A percentile compares a stretch with the other conserved stretches of the same genome.
Evolutionary conservation across 2,113 vertebrate species (phyloP).

Genomic region (Protobothrops mucrosquamatus): DNA sequence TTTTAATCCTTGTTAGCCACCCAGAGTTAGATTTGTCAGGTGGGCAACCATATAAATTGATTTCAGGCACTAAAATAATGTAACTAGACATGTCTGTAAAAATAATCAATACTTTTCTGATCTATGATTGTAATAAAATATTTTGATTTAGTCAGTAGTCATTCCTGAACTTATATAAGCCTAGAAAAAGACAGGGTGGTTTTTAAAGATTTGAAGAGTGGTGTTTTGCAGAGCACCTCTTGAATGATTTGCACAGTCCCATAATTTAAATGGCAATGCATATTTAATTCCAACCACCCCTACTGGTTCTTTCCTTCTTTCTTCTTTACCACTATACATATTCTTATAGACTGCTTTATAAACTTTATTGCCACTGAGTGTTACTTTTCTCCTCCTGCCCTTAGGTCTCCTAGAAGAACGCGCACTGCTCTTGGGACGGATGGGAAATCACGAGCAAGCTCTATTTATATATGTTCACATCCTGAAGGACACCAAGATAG

Average conservation of each 20-base stretch:
- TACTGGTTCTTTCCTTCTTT: background rate
- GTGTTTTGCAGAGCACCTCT: background rate
- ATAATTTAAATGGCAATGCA: background rate
- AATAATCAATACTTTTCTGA: background rate
- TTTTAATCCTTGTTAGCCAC: background rate
- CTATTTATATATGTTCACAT: slow-evolving; percentile 97
- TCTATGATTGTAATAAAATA: background rate
- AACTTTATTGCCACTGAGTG: background rate
- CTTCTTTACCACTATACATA: background rate
- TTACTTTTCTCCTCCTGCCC: background rate
- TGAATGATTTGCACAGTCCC: background rate
- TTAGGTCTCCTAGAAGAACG: slow-evolving; percentile 93
- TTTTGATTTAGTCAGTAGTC: background rate
- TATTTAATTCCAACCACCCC: background rate
- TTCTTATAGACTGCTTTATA: background rate
- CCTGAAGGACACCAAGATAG: slow-evolving; percentile 89
- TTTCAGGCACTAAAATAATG: background rate
- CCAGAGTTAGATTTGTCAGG: background rate
- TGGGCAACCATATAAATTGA: background rate
- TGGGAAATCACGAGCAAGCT: slow-evolving; percentile 97
- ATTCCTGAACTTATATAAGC: background rate
- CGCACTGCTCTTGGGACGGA: slow-evolving; percentile 90
- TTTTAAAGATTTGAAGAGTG: background rate
- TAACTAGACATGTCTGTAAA: background rate
- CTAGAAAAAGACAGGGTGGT: background rate